Evolutionary conservation across 2,888 invertebrate genomes (phyloP).

Genomic region (Cheilosia soror): DNA sequence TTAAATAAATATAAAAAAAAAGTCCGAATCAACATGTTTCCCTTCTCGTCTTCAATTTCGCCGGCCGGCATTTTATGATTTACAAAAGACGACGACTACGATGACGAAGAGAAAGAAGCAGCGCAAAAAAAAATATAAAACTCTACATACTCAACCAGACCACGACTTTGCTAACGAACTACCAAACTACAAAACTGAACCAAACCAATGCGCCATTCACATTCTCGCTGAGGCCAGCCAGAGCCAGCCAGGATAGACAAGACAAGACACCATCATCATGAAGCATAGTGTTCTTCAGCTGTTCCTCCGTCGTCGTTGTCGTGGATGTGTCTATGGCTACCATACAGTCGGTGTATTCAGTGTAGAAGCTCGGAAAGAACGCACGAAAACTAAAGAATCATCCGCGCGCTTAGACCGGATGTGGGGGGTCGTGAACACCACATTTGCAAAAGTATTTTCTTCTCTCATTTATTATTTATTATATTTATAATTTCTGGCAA

Average conservation of each 20-base stretch:
- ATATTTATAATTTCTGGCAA: constrained; percentile 68
- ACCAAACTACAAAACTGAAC: constrained; percentile 16
- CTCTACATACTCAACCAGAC: constrained; percentile 45
- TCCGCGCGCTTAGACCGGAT: constrained; percentile 70
- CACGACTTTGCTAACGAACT: constrained; percentile 60
- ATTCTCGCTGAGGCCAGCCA: constrained; percentile 35
- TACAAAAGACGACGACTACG: constrained; percentile 58
- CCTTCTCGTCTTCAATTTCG: constrained; percentile 42
- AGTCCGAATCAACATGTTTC: constrained; percentile 60
- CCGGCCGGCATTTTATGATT: constrained; percentile 69
- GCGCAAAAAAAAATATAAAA: constrained; percentile 7
- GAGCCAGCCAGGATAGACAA: constrained; percentile 45
- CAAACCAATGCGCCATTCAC: constrained; percentile 59
- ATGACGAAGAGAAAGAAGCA: constrained; percentile 39
- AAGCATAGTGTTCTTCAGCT: constrained; percentile 70
- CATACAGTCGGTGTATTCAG: constrained; percentile 2
- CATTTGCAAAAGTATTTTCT: constrained; percentile 66
- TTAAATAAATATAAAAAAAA: constrained; percentile 24
- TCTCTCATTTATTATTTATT: constrained; percentile 49
- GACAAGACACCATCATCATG: constrained; percentile 45
- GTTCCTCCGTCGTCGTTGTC: constrained; percentile 12
- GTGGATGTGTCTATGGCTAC: not conserved
- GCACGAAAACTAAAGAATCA: constrained; percentile 55
- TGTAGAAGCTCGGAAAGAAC: constrained; percentile 20
- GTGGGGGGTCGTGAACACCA: constrained; percentile 76